Evolutionary conservation across 2,888 invertebrate species (phyloP).

Genomic region (Hirtodrosophila alboralis): DNA sequence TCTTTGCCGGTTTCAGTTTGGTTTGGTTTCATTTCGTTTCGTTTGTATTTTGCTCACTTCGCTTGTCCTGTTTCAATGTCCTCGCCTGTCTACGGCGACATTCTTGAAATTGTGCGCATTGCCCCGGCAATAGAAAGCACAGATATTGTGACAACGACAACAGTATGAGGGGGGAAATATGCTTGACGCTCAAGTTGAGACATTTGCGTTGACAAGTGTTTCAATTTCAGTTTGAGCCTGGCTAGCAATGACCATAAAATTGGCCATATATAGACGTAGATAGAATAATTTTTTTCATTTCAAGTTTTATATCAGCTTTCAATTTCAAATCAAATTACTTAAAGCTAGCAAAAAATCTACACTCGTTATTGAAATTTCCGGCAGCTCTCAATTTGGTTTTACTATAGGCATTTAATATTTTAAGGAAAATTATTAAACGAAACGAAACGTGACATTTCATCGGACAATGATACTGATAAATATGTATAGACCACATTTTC

Average conservation of each 20-base stretch:
- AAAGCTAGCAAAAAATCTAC: no score
- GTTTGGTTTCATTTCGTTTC: constrained; percentile 25
- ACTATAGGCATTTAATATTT: not conserved
- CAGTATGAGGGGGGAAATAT: not conserved
- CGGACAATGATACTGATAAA: not conserved
- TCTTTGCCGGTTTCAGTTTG: constrained; percentile 52
- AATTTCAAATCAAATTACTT: not conserved
- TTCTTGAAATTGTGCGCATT: constrained; percentile 71
- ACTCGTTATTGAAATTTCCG: no score
- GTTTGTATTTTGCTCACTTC: constrained; percentile 11
- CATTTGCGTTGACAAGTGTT: constrained; percentile 76
- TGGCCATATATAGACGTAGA: not conserved
- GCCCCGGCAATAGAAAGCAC: constrained; percentile 36
- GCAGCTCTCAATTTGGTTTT: no score
- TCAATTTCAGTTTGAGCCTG: constrained; percentile 13
- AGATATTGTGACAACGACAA: constrained; percentile 47
- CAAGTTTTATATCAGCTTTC: not conserved
- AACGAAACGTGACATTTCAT: constrained; percentile 17
- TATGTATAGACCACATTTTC: constrained; percentile 20
- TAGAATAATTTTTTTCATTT: not conserved
- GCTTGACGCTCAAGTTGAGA: constrained; percentile 63
- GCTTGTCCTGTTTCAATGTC: constrained; percentile 40
- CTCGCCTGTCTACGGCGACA: constrained; percentile 60
- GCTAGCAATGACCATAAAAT: not conserved
- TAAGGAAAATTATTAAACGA: constrained; percentile 2